Conservation (phyloP, 1,140 invertebrate species). For the Megalopta genalis region DNA sequence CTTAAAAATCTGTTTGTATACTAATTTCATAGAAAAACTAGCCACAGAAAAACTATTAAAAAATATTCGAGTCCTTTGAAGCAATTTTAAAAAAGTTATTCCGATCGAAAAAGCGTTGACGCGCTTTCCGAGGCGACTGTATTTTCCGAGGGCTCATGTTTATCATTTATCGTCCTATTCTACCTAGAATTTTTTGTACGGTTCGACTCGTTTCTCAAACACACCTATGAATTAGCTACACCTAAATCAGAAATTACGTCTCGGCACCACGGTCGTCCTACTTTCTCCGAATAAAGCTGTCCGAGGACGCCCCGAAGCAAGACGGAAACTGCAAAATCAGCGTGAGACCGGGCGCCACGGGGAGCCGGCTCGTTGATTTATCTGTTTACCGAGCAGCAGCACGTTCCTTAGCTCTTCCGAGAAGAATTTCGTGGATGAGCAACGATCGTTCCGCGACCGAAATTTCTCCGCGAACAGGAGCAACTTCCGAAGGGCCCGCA, state of each 20-base stretch:
- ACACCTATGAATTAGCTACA: background rate
- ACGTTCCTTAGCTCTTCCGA: constrained; percentile 8
- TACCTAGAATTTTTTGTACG: too few species aligned
- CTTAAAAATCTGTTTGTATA: too few species aligned
- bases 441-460: background rate
- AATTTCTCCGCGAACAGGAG: constrained; percentile 11
- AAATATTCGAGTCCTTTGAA: too few species aligned
- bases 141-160: too few species aligned
- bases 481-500: constrained; percentile 40
- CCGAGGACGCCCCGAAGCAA: background rate
- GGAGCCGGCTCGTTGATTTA: constrained; percentile 63
- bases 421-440: constrained; percentile 47
- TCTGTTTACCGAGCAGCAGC: constrained; percentile 64
- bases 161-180: too few species aligned
- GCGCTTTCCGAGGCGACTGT: too few species aligned
- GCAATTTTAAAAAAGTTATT: too few species aligned
- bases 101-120: too few species aligned
- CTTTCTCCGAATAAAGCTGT: background rate
- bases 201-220: too few species aligned
- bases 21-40: too few species aligned
- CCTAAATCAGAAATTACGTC: background rate
- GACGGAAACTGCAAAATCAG: constrained; percentile 66
- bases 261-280: background rate
- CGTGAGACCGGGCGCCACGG: constrained; percentile 43
- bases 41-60: too few species aligned